Evolutionary conservation across 2,888 invertebrate species (phyloP).

Genomic region (Octodonta nipae): DNA sequence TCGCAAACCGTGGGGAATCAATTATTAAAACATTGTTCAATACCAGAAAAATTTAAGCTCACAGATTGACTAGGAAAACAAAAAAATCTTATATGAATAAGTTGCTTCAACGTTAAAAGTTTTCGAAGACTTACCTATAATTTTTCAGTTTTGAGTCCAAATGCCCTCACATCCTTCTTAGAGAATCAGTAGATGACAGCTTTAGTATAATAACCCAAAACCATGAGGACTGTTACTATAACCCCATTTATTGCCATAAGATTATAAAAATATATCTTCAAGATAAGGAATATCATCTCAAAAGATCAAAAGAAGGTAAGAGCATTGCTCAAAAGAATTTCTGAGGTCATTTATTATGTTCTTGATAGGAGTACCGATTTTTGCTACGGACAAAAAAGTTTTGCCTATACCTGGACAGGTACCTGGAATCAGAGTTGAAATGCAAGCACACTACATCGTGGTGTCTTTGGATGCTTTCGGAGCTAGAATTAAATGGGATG

Average conservation of each 20-base stretch:
- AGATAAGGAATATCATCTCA: slow-evolving; percentile 52
- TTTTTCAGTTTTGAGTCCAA: slow-evolving; percentile 55
- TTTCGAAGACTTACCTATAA: not conserved
- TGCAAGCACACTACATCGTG: slow-evolving; percentile 56
- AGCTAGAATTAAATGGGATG: slow-evolving; percentile 65
- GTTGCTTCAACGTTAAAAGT: not conserved
- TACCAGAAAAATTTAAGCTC: too few relatives aligned
- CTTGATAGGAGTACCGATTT: slow-evolving; percentile 14
- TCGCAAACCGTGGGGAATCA: too few relatives aligned
- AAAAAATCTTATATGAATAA: too few relatives aligned
- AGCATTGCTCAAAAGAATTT: not conserved
- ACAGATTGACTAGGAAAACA: too few relatives aligned
- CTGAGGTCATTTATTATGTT: not conserved
- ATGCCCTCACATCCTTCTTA: slow-evolving; percentile 61
- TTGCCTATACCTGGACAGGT: slow-evolving; percentile 60
- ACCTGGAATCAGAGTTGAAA: slow-evolving; percentile 59
- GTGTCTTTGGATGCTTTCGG: slow-evolving; percentile 56
- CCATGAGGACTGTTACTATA: slow-evolving; percentile 39
- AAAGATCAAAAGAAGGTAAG: slow-evolving; percentile 25
- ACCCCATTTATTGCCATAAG: slow-evolving; percentile 37
- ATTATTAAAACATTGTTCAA: too few relatives aligned
- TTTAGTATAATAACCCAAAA: slow-evolving; percentile 54
- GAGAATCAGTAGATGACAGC: slow-evolving; percentile 54
- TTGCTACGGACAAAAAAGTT: slow-evolving; percentile 23
- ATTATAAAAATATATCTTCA: slow-evolving; percentile 54